These are phyloP conservation scores for Sakesphorus luctuosus DNA, from an alignment of 2,113 vertebrate species.

Conservation along the genomic window DNA sequence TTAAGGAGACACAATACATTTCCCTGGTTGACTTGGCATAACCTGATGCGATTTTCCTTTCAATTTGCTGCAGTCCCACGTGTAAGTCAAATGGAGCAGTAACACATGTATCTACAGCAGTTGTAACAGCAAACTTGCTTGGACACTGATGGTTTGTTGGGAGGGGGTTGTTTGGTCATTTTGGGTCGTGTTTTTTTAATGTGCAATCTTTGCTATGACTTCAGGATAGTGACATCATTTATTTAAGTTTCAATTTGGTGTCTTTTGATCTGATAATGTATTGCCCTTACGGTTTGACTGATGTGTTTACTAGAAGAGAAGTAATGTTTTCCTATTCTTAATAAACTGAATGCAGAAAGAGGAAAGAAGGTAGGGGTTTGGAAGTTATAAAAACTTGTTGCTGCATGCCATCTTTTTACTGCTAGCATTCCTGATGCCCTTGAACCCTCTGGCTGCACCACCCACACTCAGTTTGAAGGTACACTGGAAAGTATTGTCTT, in stretches of 20 bases:
- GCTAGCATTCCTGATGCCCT: not conserved
- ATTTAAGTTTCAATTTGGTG: not conserved
- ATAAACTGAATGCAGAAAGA: not conserved
- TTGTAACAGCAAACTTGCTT: not conserved
- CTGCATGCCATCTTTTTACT: not conserved
- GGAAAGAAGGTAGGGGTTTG: not conserved
- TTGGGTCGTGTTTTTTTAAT: not conserved
- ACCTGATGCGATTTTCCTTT: conserved; percentile 73
- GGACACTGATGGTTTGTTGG: not conserved
- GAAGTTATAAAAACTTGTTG: not conserved
- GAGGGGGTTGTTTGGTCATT: fast-evolving
- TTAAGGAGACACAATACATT: conserved; percentile 64
- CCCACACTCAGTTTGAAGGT: not conserved
- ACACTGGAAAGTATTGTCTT: not conserved
- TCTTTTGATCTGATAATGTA: not conserved
- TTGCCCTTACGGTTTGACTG: not conserved
- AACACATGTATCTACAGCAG: conserved; percentile 23
- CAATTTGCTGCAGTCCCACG: conserved; percentile 64
- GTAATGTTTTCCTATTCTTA: not conserved
- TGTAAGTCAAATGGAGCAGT: conserved; percentile 38
- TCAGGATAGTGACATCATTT: not conserved
- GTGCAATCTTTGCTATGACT: not conserved
- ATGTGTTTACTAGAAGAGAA: not conserved
- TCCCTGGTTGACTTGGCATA: conserved; percentile 55
- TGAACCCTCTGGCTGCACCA: not conserved